These are phyloP conservation scores for Oxyscelio sp. DNA, from an alignment of 2,888 invertebrate species.

Conservation along the genomic window DNA sequence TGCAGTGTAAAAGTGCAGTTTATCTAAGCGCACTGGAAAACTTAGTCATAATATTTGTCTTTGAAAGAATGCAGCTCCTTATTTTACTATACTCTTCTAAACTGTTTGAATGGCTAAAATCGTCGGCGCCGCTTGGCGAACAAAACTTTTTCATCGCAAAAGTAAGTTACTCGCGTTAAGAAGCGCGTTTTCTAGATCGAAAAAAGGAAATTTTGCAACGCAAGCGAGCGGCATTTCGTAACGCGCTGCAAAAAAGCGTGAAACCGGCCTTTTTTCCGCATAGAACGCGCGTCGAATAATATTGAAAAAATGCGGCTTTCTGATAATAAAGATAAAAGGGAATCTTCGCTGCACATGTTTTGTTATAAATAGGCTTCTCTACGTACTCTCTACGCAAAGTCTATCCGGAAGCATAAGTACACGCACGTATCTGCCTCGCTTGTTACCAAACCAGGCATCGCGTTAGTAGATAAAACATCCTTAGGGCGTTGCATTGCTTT, in stretches of 20 bases:
- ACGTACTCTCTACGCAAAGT: slow-evolving; percentile 76
- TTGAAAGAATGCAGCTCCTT: too few relatives aligned
- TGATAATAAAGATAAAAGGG: slow-evolving; percentile 73
- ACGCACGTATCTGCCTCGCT: slow-evolving; percentile 87
- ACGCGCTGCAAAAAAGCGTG: slow-evolving; percentile 58
- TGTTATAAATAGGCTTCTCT: slow-evolving; percentile 75
- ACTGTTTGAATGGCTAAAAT: too few relatives aligned
- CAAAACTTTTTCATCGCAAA: not conserved
- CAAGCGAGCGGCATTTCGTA: slow-evolving; percentile 47
- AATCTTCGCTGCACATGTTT: slow-evolving; percentile 66
- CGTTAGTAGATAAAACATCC: slow-evolving; percentile 85
- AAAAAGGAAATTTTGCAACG: slow-evolving; percentile 52
- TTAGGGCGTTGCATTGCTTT: slow-evolving; percentile 79
- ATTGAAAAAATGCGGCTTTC: slow-evolving; percentile 66
- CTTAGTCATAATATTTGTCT: too few relatives aligned
- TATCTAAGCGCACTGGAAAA: too few relatives aligned
- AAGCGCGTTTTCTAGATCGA: not conserved
- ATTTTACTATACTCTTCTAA: too few relatives aligned
- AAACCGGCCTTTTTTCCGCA: slow-evolving; percentile 53
- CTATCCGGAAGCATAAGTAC: slow-evolving; percentile 86
- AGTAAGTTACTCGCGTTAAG: not conserved
- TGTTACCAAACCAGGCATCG: slow-evolving; percentile 88
- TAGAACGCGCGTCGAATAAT: slow-evolving; percentile 63
- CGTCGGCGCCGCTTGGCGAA: too few relatives aligned
- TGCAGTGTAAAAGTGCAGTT: too few relatives aligned